Evolutionary conservation across 2,797 vertebrate genomes (phyloP).

Genomic region (Neosilurus hyrtlii): DNA sequence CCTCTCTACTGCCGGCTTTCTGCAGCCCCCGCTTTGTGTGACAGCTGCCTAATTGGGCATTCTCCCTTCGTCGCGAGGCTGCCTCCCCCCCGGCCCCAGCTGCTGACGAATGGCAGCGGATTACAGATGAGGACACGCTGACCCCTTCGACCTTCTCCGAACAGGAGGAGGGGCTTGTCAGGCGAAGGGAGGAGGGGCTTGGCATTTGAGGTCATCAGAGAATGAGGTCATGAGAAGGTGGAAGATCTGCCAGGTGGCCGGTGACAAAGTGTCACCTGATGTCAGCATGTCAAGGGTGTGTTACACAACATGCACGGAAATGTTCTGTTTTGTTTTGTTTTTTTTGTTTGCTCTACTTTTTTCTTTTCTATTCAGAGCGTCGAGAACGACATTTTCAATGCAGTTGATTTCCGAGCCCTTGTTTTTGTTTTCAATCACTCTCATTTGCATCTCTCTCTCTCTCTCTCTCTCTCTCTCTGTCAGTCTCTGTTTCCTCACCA

Average conservation of each 20-base stretch:
- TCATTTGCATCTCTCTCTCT: conserved; percentile 46
- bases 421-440: conserved; percentile 26
- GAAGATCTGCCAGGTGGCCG: conserved; percentile 79
- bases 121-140: conserved; percentile 87
- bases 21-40: conserved; percentile 86
- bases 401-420: conserved; percentile 27
- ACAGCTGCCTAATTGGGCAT: conserved; percentile 92
- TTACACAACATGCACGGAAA: conserved; percentile 5
- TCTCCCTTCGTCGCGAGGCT: conserved; percentile 83
- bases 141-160: conserved; percentile 83
- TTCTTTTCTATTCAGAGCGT: conserved; percentile 25
- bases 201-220: conserved; percentile 81
- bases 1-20: conserved; percentile 55
- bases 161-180: conserved; percentile 76
- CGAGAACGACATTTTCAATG: conserved; percentile 23
- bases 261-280: conserved; percentile 80
- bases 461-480: conserved; percentile 33
- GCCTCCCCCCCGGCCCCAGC: conserved; percentile 66
- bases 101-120: conserved; percentile 86
- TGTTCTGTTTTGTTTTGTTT: conserved; percentile 49
- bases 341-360: conserved; percentile 59
- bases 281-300: conserved; percentile 82
- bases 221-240: conserved; percentile 81
- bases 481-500: conserved; percentile 32
- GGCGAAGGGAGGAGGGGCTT: conserved; percentile 73